phyloP scores from a whole-genome alignment of 2,797 vertebrate genomes.

The Lepidocolaptes lacrymiger region DNA sequence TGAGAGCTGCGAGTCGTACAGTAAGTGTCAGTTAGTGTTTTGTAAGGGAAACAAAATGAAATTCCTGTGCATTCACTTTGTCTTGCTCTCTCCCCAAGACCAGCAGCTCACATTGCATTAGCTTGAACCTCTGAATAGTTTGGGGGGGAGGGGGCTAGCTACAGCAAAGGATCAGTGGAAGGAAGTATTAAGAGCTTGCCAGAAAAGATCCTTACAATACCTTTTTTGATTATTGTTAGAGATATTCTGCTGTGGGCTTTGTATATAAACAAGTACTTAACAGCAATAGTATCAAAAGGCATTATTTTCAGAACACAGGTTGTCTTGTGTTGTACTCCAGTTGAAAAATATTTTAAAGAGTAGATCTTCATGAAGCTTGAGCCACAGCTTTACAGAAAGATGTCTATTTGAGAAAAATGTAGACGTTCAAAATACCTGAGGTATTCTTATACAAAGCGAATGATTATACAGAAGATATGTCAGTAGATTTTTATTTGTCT shows the following conservation, averaged over 20 bases:
- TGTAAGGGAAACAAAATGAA: neutral
- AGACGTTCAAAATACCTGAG: neutral
- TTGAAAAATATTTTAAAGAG: neutral
- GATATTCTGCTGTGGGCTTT: neutral
- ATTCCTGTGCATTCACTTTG: neutral
- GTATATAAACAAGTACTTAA: neutral
- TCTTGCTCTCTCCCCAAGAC: fast-evolving
- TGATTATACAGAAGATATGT: neutral
- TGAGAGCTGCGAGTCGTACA: neutral
- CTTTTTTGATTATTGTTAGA: neutral
- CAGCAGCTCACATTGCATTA: neutral
- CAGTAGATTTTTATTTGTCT: neutral
- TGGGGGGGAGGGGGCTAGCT: neutral
- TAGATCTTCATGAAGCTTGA: neutral
- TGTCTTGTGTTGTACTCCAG: neutral
- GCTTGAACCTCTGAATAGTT: neutral
- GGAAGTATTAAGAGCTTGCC: neutral
- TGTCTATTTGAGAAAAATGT: neutral
- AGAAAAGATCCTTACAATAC: neutral
- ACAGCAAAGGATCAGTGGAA: neutral
- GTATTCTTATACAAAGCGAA: neutral
- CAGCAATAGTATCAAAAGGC: neutral
- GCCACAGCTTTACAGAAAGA: neutral
- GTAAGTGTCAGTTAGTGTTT: neutral
- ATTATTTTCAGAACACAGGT: neutral